phyloP scores from a whole-genome alignment of 1,140 invertebrate genomes.

The Saxidomus purpurata region DNA sequence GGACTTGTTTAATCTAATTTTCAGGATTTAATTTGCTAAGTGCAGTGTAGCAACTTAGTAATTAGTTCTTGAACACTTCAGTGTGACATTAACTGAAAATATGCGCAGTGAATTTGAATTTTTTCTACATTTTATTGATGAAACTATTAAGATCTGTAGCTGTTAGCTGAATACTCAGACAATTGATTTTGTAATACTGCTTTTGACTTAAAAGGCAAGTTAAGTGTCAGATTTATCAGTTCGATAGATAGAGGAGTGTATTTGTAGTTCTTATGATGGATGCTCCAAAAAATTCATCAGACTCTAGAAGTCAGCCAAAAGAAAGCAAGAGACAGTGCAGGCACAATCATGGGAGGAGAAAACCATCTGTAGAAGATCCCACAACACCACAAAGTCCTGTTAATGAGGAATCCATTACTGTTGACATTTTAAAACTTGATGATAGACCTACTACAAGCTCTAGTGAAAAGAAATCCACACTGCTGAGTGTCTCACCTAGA shows the following conservation, averaged over 20 bases:
- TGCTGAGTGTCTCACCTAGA: background rate
- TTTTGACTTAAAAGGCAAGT: background rate
- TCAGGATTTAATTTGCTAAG: no score
- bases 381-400: constrained; percentile 7
- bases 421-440: constrained; percentile 38
- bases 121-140: no score
- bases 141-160: background rate
- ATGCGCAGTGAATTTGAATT: no score
- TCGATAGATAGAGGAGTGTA: background rate
- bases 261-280: background rate
- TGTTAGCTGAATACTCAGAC: background rate
- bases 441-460: constrained; percentile 15
- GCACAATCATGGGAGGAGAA: constrained; percentile 55
- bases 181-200: constrained; percentile 15
- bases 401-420: constrained; percentile 9
- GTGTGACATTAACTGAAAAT: no score
- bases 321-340: constrained; percentile 34
- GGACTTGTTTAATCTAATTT: no score
- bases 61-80: no score
- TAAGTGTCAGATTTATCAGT: constrained; percentile 3
- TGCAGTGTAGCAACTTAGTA: no score
- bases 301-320: background rate
- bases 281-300: background rate
- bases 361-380: constrained; percentile 3
- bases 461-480: background rate